Percentiles rank a stretch among this genome's conserved stretches.
Conservation (phyloP, 2,797 vertebrate genomes). For the Spinus olivaceus region DNA sequence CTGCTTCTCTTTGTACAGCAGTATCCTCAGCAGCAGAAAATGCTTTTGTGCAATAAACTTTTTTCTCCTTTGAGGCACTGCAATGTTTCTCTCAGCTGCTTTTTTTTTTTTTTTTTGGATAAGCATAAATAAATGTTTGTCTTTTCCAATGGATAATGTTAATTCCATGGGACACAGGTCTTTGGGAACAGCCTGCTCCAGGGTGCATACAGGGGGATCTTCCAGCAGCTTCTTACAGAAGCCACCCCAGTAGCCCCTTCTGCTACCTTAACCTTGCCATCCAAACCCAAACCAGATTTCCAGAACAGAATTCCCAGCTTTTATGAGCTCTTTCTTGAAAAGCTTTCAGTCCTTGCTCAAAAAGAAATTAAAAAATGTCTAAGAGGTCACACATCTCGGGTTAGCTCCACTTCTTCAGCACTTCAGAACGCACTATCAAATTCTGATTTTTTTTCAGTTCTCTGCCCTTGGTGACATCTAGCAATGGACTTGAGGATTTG, state of each 20-base stretch:
- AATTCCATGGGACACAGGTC: background rate
- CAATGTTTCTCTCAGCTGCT: background rate
- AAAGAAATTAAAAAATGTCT: background rate
- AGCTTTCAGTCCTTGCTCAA: background rate
- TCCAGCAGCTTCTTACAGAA: background rate
- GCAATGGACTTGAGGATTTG: background rate
- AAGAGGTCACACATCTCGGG: background rate
- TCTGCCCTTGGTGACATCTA: background rate
- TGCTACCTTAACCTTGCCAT: background rate
- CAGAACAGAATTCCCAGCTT: background rate
- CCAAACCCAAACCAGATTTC: background rate
- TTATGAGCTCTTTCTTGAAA: background rate
- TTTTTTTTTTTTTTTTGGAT: background rate
- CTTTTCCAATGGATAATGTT: background rate
- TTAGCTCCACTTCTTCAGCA: background rate
- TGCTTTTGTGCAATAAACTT: background rate
- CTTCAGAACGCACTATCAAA: background rate
- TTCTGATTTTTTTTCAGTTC: background rate
- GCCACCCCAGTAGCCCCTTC: background rate
- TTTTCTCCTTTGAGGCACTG: background rate
- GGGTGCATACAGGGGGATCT: background rate
- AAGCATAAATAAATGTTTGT: background rate
- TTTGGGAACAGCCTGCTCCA: too few species aligned
- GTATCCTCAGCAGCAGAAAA: background rate
- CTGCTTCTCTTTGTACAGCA: background rate